Evolutionary conservation across 2,888 invertebrate genomes (phyloP), one percentile per base, ranked within the genome.

Genomic region (Drosophila lacicola): DNA sequence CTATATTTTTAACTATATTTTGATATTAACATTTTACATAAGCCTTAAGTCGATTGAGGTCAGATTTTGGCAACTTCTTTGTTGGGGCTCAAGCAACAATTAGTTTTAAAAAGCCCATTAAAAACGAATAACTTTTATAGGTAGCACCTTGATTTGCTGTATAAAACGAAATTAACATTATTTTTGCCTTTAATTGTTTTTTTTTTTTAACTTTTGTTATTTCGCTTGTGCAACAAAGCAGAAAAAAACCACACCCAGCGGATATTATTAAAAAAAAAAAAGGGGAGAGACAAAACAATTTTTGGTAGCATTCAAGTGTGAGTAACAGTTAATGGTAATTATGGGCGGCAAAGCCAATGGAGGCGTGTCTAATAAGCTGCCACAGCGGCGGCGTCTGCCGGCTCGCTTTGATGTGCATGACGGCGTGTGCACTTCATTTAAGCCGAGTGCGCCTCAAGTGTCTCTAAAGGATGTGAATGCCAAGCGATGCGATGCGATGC

Each of bases 341-440:
- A 84, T 69, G 73, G 70, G 68, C 57, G 56, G 68, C 58, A 57
- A 61, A 80, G 80, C 80, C 70, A 66, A 73, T 80, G 55, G 71
- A 78, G 81, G 88, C 82, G 88, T 84, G 82, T 76, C 85, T 82
- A 82, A 82, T 82, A 87, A 82, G 82, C 69, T 76, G 80, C 77
- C 63, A 64, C 78, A 54, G 47, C 61, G 60, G 64, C 72, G 60
- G 60, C 72, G 64, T 65, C 78, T 72, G 78, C 58, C 83, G 81
- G 85, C 75, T 17, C 54, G 58, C 83, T 84, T 84, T 84, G 86
- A 86, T 85, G 84, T 84, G 81, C 83, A 83, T 70, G 78, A 61
- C 85, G 73, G 79, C 83, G 83, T 82, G 78, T 83, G 84, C 86
- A 86, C 83, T 84, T 85, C 84, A 84, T 84, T 84, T 86, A 84